Percentiles rank a stretch among this genome's conserved stretches.
phyloP scores from a whole-genome alignment of 2,113 vertebrate species.

The Coptodon bakossiorum region DNA sequence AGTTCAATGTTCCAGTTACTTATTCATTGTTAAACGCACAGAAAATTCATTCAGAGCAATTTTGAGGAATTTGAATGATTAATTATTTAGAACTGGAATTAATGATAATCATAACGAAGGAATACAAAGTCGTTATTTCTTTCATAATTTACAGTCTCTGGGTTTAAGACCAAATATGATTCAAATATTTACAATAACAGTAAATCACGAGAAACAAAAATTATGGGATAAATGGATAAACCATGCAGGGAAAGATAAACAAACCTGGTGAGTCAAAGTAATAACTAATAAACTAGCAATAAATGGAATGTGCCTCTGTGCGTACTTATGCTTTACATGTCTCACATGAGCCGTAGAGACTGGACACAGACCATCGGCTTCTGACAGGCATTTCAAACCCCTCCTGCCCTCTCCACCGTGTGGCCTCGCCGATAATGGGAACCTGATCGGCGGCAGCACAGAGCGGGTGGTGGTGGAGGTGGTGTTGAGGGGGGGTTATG shows the following conservation, averaged over 20 bases:
- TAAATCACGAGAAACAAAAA: background rate
- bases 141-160: background rate
- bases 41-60: background rate
- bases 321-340: background rate
- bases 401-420: slow-evolving; percentile 27
- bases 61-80: background rate
- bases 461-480: slow-evolving; percentile 1
- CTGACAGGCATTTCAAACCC: slow-evolving; percentile 49
- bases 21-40: background rate
- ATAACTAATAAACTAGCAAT: background rate
- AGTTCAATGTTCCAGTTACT: background rate
- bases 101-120: background rate
- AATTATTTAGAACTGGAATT: background rate
- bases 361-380: slow-evolving; percentile 38
- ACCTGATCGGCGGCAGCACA: slow-evolving; percentile 20
- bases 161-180: background rate
- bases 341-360: background rate
- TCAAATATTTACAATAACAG: background rate
- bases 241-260: background rate
- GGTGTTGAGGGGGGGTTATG: background rate
- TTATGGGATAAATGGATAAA: background rate
- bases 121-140: background rate
- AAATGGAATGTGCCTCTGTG: background rate
- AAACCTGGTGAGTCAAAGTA: background rate
- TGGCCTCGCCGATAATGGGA: slow-evolving; percentile 44